Evolutionary conservation across 2,113 vertebrate genomes (phyloP), one percentile per base, ranked within the genome.

Genomic region (Chlamydotis undulata): DNA sequence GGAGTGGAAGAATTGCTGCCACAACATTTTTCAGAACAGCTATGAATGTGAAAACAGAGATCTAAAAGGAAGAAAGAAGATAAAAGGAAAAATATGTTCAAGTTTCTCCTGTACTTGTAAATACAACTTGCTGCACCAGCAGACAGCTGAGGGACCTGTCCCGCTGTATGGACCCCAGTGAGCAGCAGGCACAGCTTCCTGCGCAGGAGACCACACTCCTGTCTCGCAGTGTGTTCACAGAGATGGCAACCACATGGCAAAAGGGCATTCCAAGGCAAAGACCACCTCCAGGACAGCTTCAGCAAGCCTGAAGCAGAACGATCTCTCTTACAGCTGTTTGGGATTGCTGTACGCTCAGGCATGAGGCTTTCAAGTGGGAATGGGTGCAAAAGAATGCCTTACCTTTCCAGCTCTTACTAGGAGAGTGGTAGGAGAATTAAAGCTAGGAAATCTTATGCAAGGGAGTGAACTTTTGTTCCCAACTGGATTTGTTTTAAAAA

Each of bases 301-400:
- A 39, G 65, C 49, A 68, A 95, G 67, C 61, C 67, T 43, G 56
- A 50, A 68, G 60, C 33, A 84, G 35, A 53, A 60, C 0, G 0
- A 12, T 8, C 59, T 77, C 57, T 53, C 74, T 47, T 19, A 21
- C 6, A 24, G 45, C 39, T 80, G 28, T 11, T 26, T 73, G 50
- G 63, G 26, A 69, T 10, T 83, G 70, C 55, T 83, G 57, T 31
- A 74, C 0, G 0, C n/a, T 81, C 55, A 31, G 45, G 18, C 0
- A 0, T 22, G 55, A 81, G 60, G 60, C 47, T 83, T 63, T 56
- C 24, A 29, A 22, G 23, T 15, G 9, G 26, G 6, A 87, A 55
- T 2, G 14, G 22, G 31, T 57, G 25, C 47, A 26, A 67, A 83
- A 41, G 28, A 64, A 64, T 26, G 33, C 43, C 64, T 77, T 70